Evolutionary conservation across 2,888 invertebrate genomes (phyloP), one percentile per base, ranked within the genome.

Genomic region (Polydrusus cervinus): DNA sequence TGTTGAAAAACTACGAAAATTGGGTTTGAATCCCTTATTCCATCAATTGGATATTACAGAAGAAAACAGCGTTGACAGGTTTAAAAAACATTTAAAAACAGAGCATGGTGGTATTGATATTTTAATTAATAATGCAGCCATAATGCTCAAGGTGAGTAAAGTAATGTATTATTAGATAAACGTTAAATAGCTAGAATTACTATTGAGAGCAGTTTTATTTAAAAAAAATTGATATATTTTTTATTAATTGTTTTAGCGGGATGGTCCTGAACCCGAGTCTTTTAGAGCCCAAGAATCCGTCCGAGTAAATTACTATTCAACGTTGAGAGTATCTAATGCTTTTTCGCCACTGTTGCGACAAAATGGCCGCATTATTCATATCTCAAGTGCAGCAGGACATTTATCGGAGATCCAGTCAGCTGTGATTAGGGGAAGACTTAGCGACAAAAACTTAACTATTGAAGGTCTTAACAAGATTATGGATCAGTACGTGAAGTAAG

Each of bases 71-170:
- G 86, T 94, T 7, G 86, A 89, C 64, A 84, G 78, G 5, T 91
- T 94, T 77, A 88, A 88, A 10, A 89, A 92, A 79, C 90, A 90
- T 80, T 83, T 95, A 1, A 88, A 90, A 80, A 85, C 87, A 16
- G 90, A 89, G 30, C 89, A 94, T 81, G 92, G 90, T 0, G 93
- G 93, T 0, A 86, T 95, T 3, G 94, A 95, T 86, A 83, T 94
- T 61, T 87, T 95, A 51, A 89, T 95, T 0, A 95, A 95, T 82
- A 95, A 95, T 85, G 94, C 94, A 8, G 94, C 91, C 0, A 93
- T 93, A 69, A 92, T 93, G 0, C 94, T 90, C 81, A 92, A 91
- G 83, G 85, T 85, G 5, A 14, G 18, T 18, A 18, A 14, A 49
- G 2, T 5, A 82, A 20, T 64, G n/a, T n/a, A n/a, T n/a, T n/a